Evolutionary conservation across 2,113 vertebrate species (phyloP), one percentile per base, ranked within the genome.

Genomic region (Ptilorrhoa leucosticta): DNA sequence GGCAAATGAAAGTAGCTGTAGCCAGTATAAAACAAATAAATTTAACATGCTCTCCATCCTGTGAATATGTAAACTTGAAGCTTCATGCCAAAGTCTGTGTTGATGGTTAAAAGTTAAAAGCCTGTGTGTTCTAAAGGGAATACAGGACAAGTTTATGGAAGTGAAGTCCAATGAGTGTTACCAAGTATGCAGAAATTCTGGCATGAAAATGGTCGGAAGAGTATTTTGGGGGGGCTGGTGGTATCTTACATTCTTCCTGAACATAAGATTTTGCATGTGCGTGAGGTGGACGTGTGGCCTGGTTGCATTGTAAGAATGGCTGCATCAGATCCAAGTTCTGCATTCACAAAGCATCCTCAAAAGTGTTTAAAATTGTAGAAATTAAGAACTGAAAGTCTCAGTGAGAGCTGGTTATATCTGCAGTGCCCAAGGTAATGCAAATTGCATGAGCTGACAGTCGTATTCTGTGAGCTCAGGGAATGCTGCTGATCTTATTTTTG

Each of bases 401-500:
- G 0, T 1, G 6, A 73, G 77, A 79, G 44, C 56, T 75, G 31
- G 45, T 71, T 56, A 44, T n/a, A 31, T 54, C 53, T 1, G 0
- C 44, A 40, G 70, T 45, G 45, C 54, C 53, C 18, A 85, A 69
- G 66, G 44, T 79, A 79, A 93, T 96, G 83, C 54, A 84, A 53
- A 88, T 79, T 88, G 54, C 45, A 68, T 87, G 78, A 95, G 37
- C 68, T 89, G 61, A 54, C 47, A 60, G 0, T 60, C 39, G 79
- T 81, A 57, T 2, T 79, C 50, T 78, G 7, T 64, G 89, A 92
- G 79, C 81, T 85, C 24, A 66, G 88, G 85, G 93, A 95, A 82
- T 65, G 42, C 50, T 90, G 78, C 39, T 42, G 51, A 69, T 85
- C 18, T 48, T 73, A 13, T 83, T 83, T 66, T 79, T 68, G 13